Evolutionary conservation across 2,888 invertebrate genomes (phyloP), one percentile per base, ranked within the genome.

Genomic region (Marasmarcha lunaedactyla): DNA sequence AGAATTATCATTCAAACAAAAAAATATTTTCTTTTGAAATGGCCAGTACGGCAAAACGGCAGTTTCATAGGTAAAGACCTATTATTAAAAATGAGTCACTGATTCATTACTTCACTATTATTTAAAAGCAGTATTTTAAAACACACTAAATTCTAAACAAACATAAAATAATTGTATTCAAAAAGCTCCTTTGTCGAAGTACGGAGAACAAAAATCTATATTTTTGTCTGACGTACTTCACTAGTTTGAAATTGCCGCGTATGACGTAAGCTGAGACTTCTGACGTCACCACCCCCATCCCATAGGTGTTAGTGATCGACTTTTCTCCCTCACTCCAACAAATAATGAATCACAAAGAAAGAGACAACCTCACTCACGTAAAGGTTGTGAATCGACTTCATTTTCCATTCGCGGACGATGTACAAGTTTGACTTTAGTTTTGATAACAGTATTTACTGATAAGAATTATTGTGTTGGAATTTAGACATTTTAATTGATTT

Each of bases 241-340:
- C 30, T n/a, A 30, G 30, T 30, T 84, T 79, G 71, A 81, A 84
- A 74, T 79, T 83, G 74, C 72, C 83, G 84, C 81, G 68, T 55
- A 53, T 84, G 84, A 84, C 84, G 84, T 84, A 71, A 71, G 60
- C 54, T 48, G 45, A 48, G 46, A 44, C 45, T 47, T 53, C 64
- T 71, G 72, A 73, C 78, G 79, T 79, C 78, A 77, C 63, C 39
- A 44, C 48, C 40, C 38, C 48, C 45, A 53, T 54, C 61, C 52
- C 50, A 52, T 55, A 55, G 55, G 51, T 49, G 49, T 44, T 34
- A 49, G 49, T 42, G 41, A 42, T 51, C 40, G 55, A 53, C 20
- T 52, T 41, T 39, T 67, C 71, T 64, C 65, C 20, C 42, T 76
- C 57, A 41, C 50, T 51, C 68, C 34, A 54, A 53, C 38, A 39